These are phyloP conservation scores for Trogon surrucura DNA, from an alignment of 2,113 vertebrate species.

Conservation along the genomic window DNA sequence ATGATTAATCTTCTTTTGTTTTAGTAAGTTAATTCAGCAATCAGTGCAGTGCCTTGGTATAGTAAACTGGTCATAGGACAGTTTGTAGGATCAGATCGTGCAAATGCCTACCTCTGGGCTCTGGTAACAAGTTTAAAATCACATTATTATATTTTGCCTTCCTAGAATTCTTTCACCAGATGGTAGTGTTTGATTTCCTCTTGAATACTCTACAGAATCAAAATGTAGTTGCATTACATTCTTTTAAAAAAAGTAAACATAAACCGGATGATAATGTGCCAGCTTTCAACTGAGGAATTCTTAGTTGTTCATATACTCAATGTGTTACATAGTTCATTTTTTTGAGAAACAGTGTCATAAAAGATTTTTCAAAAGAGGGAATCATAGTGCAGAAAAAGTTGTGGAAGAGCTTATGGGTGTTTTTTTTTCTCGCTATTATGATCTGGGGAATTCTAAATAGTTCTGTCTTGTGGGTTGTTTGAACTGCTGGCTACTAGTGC, in stretches of 20 bases:
- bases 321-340: not conserved
- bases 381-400: not conserved
- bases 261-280: not conserved
- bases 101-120: not conserved
- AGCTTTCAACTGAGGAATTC: not conserved
- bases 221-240: not conserved
- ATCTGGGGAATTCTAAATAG: not conserved
- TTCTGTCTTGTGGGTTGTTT: not conserved
- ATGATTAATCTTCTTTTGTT: not conserved
- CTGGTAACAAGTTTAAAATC: not conserved
- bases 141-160: not conserved
- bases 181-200: not conserved
- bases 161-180: not conserved
- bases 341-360: not conserved
- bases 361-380: not conserved
- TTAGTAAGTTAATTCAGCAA: constrained; percentile 20
- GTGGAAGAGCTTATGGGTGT: not conserved
- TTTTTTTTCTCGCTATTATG: not conserved
- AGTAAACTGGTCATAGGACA: not conserved
- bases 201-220: not conserved
- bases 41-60: not conserved
- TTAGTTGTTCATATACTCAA: not conserved
- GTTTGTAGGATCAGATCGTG: not conserved
- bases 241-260: not conserved
- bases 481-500: not conserved